These are phyloP conservation scores for Drosophila nigrodunni DNA, from an alignment of 1,140 invertebrate genomes.

Conservation along the genomic window DNA sequence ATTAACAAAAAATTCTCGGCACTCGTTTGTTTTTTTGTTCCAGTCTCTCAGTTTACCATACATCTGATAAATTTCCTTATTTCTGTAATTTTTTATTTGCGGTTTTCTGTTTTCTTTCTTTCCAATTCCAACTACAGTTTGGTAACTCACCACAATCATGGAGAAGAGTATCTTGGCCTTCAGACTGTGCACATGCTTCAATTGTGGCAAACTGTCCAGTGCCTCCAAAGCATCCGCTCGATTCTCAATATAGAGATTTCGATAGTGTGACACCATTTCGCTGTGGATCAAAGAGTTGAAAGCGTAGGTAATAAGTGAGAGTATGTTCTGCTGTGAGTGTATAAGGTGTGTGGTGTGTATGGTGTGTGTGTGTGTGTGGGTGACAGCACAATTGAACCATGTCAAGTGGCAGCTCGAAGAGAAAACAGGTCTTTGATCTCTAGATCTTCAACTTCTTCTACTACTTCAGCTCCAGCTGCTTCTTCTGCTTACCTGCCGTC, in stretches of 20 bases:
- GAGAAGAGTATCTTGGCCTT: conserved; percentile 98
- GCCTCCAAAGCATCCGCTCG: conserved; percentile 93
- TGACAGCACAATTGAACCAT: conserved; percentile 38
- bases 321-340: background rate
- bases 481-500: conserved; percentile 86
- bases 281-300: conserved; percentile 66
- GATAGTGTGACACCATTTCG: conserved; percentile 92
- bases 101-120: no score
- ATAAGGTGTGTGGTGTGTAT: conserved; percentile 4
- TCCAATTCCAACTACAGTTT: background rate
- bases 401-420: conserved; percentile 56
- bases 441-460: background rate
- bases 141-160: conserved; percentile 94
- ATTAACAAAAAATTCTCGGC: no score
- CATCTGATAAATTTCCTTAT: no score
- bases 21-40: no score
- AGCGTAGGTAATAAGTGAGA: conserved; percentile 48
- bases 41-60: no score
- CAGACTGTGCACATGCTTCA: conserved; percentile 92
- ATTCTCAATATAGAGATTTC: conserved; percentile 93
- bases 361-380: conserved; percentile 50
- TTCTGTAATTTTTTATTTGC: no score
- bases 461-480: no score
- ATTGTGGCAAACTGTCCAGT: conserved; percentile 90
- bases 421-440: background rate